Conservation (phyloP, 1,140 invertebrate species). For the Pseudomyrmex cubaensis region DNA sequence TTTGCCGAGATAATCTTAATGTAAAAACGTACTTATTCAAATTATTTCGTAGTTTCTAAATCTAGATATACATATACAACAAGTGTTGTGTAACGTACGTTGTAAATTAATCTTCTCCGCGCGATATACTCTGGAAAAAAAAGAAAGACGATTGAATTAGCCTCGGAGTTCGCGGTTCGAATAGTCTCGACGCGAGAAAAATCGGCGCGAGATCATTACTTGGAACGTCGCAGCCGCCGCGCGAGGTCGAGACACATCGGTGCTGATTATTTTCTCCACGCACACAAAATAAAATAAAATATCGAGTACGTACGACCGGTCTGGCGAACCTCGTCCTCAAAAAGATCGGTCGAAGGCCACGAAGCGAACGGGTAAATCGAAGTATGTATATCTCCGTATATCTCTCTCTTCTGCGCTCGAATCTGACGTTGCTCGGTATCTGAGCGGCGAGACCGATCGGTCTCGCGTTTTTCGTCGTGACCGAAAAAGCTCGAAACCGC, state of each 20-base stretch:
- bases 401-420: not conserved
- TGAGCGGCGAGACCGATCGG: slow-evolving; percentile 1
- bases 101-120: too few species aligned
- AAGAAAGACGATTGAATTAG: not conserved
- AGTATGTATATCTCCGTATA: not conserved
- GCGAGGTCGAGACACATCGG: slow-evolving; percentile 44
- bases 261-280: slow-evolving; percentile 40
- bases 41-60: too few species aligned
- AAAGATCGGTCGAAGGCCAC: slow-evolving; percentile 48
- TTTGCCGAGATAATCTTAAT: too few species aligned
- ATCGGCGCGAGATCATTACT: slow-evolving; percentile 28
- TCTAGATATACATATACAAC: too few species aligned
- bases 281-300: not conserved
- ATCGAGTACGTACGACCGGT: slow-evolving; percentile 32
- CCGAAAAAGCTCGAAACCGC: slow-evolving; percentile 23
- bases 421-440: not conserved
- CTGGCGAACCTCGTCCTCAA: slow-evolving; percentile 50
- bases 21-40: too few species aligned
- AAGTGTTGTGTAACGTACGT: too few species aligned
- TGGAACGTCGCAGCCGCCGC: not conserved
- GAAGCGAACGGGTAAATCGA: not conserved
- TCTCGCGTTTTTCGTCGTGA: not conserved
- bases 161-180: not conserved
- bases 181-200: not conserved
- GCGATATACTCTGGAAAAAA: not conserved